A percentile compares a stretch with the other conserved stretches of the same genome.
phyloP scores from a whole-genome alignment of 2,888 invertebrate genomes.

The Eupithecia tripunctaria region DNA sequence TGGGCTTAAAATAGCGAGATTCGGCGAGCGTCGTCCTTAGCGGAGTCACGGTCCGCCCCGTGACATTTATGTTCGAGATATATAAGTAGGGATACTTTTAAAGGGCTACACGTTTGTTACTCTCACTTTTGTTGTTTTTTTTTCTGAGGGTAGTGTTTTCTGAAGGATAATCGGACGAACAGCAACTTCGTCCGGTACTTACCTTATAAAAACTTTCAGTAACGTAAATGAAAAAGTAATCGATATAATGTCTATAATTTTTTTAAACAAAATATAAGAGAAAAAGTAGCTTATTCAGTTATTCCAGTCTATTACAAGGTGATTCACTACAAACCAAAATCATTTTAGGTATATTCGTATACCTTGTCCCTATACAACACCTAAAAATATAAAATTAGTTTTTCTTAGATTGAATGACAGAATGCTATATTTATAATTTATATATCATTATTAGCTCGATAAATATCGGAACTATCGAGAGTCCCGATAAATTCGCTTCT shows the following conservation, averaged over 20 bases:
- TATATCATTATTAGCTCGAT: too few species aligned
- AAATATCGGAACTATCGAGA: too few species aligned
- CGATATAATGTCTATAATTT: neutral
- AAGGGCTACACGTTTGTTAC: neutral
- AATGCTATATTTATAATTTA: too few species aligned
- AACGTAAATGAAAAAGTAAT: neutral
- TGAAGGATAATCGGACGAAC: neutral
- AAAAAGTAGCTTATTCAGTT: neutral
- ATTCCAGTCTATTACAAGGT: neutral
- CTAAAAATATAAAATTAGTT: too few species aligned
- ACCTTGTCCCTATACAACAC: too few species aligned
- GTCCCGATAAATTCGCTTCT: too few species aligned
- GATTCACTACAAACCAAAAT: neutral
- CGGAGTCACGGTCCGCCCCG: conserved; percentile 37
- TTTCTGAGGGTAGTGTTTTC: neutral
- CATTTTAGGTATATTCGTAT: neutral
- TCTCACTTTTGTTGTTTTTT: too few species aligned
- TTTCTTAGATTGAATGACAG: too few species aligned
- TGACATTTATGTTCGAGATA: conserved; percentile 38
- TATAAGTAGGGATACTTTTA: conserved; percentile 15
- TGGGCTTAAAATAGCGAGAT: conserved; percentile 32
- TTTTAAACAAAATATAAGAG: neutral
- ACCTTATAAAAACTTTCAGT: neutral
- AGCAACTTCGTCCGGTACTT: neutral
- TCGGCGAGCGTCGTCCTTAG: conserved; percentile 37